Evolutionary conservation across 2,797 vertebrate genomes (phyloP), one percentile per base, ranked within the genome.

Genomic region (Lycodopsis pacificus): DNA sequence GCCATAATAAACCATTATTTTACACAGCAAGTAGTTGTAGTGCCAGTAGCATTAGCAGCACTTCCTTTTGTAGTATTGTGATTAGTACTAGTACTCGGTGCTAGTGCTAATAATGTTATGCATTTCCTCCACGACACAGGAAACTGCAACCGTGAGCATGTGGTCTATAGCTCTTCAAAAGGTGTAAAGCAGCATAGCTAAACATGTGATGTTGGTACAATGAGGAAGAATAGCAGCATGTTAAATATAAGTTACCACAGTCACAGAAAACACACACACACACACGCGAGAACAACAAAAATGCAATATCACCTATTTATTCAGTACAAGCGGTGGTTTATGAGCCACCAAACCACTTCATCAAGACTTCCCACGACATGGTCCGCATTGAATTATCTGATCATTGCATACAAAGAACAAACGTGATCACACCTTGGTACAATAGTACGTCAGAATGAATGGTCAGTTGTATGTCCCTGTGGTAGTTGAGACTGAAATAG

Each of bases 101-200:
- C 32, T 22, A 42, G 7, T 20, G 64, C 13, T 49, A 30, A 20
- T 30, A 27, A n/a, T 38, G 20, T 42, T 38, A 36, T 70, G 6
- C 0, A 14, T 77, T 25, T 13, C 7, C 20, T 72, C 64, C 11
- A 3, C 3, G 1, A 51, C 34, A 70, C 51, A 82, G 70, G 82
- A 89, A 87, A 78, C 65, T 57, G 68, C 20, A 67, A 64, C 11
- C 14, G 8, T 67, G 34, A 66, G 22, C 32, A 10, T 72, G 71
- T 59, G 66, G 57, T 67, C 77, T 65, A 54, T 38, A 81, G 40
- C 30, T 66, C 48, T 71, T 65, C 27, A 57, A 62, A 74, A 15
- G 64, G 40, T 82, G 56, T 71, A 44, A 80, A 76, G 22, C 38
- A 61, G 59, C 9, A 30, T 20, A 25, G 30, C 12, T 48, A 64